Evolutionary conservation across 2,113 vertebrate species (phyloP), one percentile per base, ranked within the genome.

Genomic region (Oryzias melastigma): DNA sequence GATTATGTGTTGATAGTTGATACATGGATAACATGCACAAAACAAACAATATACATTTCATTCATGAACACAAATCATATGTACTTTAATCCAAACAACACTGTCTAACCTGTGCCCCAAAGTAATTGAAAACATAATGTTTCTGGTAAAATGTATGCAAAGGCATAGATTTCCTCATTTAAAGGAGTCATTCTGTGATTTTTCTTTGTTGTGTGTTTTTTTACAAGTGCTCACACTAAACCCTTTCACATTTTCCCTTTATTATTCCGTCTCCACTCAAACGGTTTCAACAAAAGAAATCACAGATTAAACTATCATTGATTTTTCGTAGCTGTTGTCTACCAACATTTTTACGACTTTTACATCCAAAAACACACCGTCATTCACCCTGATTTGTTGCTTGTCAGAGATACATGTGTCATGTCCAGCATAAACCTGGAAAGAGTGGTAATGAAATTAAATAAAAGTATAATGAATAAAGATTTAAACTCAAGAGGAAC

Each of bases 1-100:
- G 82, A 87, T 88, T 74, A 82, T 71, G 85, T 89, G 87, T 84
- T 86, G 83, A 88, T 91, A 91, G 87, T 81, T 70, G 86, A 85
- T 81, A 83, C 83, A 87, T 85, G 76, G 83, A 71, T 88, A 86
- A 87, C 86, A 85, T 87, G 85, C 87, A 86, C 85, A 87, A 82
- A 88, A 87, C 76, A 86, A 68, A 87, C 76, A 82, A 71, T 80
- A 73, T 71, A 82, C 75, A 84, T 78, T 72, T 83, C 68, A 73
- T 77, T 77, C 73, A 88, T 77, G 35, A 77, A 82, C 71, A 83
- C 58, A 65, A 62, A 78, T 62, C 57, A 68, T 81, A 82, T 71
- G 68, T 62, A 77, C 77, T 72, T 43, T 15, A 72, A 68, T 76
- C 65, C 64, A 82, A 78, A 77, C 71, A 81, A 52, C 58, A 65